A percentile compares a stretch with the other conserved stretches of the same genome.
Evolutionary conservation across 1,140 invertebrate genomes (phyloP).

Genomic region (Papilio polyxenes): DNA sequence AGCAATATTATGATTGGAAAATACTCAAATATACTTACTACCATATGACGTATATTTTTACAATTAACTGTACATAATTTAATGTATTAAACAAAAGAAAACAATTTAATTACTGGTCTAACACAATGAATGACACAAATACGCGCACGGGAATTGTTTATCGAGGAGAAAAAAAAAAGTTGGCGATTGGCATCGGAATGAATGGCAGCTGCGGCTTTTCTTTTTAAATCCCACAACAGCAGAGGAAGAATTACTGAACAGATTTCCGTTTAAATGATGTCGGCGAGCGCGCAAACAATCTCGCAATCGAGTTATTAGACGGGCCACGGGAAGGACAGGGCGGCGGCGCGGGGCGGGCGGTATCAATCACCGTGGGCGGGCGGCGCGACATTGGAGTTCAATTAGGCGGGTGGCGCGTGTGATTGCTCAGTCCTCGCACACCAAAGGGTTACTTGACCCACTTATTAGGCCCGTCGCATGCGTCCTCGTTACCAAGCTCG

Average conservation of each 20-base stretch:
- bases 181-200: slow-evolving; percentile 20
- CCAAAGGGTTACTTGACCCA: slow-evolving; percentile 78
- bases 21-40: no score
- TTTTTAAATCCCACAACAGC: slow-evolving; percentile 36
- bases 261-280: slow-evolving; percentile 53
- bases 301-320: slow-evolving; percentile 72
- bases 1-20: no score
- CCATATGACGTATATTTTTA: not conserved
- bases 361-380: slow-evolving; percentile 78
- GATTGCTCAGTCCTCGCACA: slow-evolving; percentile 74
- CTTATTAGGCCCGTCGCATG: slow-evolving; percentile 68
- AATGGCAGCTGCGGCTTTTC: slow-evolving; percentile 21
- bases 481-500: slow-evolving; percentile 60
- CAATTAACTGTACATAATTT: not conserved
- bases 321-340: slow-evolving; percentile 42
- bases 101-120: not conserved
- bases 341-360: slow-evolving; percentile 60
- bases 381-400: slow-evolving; percentile 78
- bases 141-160: slow-evolving; percentile 14
- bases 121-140: slow-evolving; percentile 15
- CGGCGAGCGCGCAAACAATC: slow-evolving; percentile 65
- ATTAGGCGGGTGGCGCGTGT: slow-evolving; percentile 77
- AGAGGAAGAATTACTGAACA: slow-evolving; percentile 35
- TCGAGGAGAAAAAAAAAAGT: slow-evolving; percentile 16
- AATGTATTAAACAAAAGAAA: not conserved